These are phyloP conservation scores for Dicyrtomina minuta DNA, from an alignment of 2,888 invertebrate genomes.

Conservation along the genomic window DNA sequence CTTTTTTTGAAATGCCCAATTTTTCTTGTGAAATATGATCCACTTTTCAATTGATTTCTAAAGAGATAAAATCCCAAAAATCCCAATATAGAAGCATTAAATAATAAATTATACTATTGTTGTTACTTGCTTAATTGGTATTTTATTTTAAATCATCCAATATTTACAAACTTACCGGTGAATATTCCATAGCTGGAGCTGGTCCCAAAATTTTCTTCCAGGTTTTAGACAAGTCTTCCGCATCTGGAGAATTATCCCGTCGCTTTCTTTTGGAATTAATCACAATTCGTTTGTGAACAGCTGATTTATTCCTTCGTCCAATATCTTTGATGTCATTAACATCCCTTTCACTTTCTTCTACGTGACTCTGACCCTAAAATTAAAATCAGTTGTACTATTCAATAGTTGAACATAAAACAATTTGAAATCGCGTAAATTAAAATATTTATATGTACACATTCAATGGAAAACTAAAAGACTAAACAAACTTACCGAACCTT, in stretches of 20 bases:
- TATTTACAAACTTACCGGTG: slow-evolving; percentile 62
- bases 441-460: too few relatives aligned
- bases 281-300: slow-evolving; percentile 37
- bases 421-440: too few relatives aligned
- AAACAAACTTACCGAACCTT: not conserved
- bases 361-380: not conserved
- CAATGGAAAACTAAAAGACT: too few relatives aligned
- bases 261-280: slow-evolving; percentile 41
- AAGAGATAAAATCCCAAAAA: too few relatives aligned
- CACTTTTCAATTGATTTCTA: too few relatives aligned
- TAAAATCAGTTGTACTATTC: too few relatives aligned
- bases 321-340: slow-evolving; percentile 66
- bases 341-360: slow-evolving; percentile 30
- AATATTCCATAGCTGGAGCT: slow-evolving; percentile 76
- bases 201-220: slow-evolving; percentile 87
- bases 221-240: slow-evolving; percentile 61
- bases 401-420: too few relatives aligned
- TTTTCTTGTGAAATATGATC: too few relatives aligned
- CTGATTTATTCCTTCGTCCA: slow-evolving; percentile 56
- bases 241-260: slow-evolving; percentile 46
- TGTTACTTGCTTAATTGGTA: not conserved
- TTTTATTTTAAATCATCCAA: not conserved
- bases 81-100: too few relatives aligned
- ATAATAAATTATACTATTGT: too few relatives aligned
- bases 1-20: slow-evolving; percentile 83